A percentile compares a stretch with the other conserved stretches of the same genome.
These are phyloP conservation scores for Bursaphelenchus okinawaensis DNA, from an alignment of 2,888 invertebrate genomes.

Conservation along the genomic window DNA sequence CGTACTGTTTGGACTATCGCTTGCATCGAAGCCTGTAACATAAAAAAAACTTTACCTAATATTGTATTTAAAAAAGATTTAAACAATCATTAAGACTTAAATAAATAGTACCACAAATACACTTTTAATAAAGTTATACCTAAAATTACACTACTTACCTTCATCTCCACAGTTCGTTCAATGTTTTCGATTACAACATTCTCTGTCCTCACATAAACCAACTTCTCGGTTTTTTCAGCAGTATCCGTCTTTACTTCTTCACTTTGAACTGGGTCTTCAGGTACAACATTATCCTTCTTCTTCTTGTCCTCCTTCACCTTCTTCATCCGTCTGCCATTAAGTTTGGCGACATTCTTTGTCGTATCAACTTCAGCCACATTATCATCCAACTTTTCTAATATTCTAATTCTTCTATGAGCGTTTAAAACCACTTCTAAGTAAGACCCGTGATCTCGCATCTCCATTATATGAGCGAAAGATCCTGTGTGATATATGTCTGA, in stretches of 20 bases:
- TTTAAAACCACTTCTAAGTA: constrained; percentile 79
- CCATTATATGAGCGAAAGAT: constrained; percentile 94
- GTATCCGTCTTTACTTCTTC: not conserved
- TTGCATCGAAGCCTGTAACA: constrained; percentile 39
- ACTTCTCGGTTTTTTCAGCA: constrained; percentile 4
- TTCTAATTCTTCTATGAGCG: constrained; percentile 61
- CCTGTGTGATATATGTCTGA: constrained; percentile 84
- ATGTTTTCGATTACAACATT: constrained; percentile 42
- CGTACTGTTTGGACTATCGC: constrained; percentile 49
- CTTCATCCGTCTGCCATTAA: constrained; percentile 25
- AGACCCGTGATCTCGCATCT: constrained; percentile 73
- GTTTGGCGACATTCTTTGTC: constrained; percentile 16
- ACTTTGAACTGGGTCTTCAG: not conserved
- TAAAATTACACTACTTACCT: constrained; percentile 61
- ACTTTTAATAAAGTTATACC: not conserved
- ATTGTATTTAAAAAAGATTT: no score
- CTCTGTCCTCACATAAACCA: constrained; percentile 43
- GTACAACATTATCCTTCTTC: constrained; percentile 12
- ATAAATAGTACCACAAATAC: not conserved
- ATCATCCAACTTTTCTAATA: constrained; percentile 29
- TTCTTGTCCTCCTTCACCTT: constrained; percentile 7
- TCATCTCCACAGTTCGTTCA: constrained; percentile 77
- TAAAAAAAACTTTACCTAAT: no score
- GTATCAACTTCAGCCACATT: constrained; percentile 14
- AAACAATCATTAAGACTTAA: no score